A percentile compares a stretch with the other conserved stretches of the same genome.
These are phyloP conservation scores for Ardeotis arabs DNA, from an alignment of 2,113 vertebrate species.

Conservation along the genomic window DNA sequence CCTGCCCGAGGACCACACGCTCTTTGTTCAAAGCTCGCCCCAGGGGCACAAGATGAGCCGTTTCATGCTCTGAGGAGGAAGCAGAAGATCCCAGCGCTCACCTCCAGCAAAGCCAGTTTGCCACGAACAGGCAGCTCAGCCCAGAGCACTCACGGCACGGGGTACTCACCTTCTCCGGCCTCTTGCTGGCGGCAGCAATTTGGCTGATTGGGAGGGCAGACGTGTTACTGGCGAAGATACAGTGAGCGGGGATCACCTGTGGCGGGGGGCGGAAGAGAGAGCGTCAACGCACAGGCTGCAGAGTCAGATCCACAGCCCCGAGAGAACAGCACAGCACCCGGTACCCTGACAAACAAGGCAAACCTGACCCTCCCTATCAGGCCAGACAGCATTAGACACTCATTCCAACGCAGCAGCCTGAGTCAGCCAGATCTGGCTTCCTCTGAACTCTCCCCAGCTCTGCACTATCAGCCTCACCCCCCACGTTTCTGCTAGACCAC, in stretches of 20 bases:
- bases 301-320: neutral
- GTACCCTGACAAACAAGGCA: neutral
- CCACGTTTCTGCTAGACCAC: neutral
- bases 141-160: neutral
- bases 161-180: constrained; percentile 91
- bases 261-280: neutral
- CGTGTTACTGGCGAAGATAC: constrained; percentile 95
- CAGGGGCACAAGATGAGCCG: neutral
- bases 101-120: neutral
- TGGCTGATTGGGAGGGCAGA: constrained; percentile 93
- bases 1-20: neutral
- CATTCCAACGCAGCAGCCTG: neutral
- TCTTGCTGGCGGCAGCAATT: constrained; percentile 91
- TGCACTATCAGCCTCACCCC: fast-evolving
- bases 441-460: neutral
- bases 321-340: neutral
- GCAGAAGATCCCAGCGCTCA: neutral
- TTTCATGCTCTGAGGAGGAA: neutral
- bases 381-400: neutral
- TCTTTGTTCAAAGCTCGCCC: neutral
- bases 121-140: neutral
- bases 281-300: neutral
- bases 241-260: constrained; percentile 88
- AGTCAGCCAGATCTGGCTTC: neutral
- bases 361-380: neutral